phyloP scores from a whole-genome alignment of 2,888 invertebrate genomes.

The Diarsia brunnea region DNA sequence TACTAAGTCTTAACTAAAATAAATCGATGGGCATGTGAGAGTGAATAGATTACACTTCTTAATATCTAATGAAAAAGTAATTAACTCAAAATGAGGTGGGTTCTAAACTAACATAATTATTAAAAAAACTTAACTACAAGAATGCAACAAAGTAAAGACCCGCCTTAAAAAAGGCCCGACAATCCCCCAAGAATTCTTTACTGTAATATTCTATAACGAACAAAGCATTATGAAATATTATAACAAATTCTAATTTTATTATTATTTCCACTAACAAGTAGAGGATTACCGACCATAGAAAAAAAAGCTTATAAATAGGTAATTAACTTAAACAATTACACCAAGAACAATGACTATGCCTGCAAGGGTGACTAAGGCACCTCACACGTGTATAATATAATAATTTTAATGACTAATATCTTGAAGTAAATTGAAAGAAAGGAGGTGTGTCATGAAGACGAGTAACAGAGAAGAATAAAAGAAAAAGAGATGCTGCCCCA shows the following conservation, averaged over 20 bases:
- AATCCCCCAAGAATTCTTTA: neutral
- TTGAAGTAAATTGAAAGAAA: neutral
- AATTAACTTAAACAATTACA: slow-evolving; percentile 33
- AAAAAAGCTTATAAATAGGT: slow-evolving; percentile 21
- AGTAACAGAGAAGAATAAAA: too few relatives aligned
- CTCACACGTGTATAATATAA: slow-evolving; percentile 19
- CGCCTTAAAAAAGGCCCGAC: neutral
- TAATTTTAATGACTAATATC: slow-evolving; percentile 19
- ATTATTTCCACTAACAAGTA: neutral
- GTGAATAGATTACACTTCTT: neutral
- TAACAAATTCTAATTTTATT: neutral
- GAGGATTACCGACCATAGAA: slow-evolving; percentile 1
- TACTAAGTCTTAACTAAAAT: slow-evolving; percentile 13
- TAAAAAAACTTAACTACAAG: neutral
- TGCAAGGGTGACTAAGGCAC: slow-evolving; percentile 8
- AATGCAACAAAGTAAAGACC: neutral
- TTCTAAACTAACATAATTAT: neutral
- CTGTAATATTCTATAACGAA: neutral
- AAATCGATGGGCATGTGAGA: slow-evolving; percentile 4
- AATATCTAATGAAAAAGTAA: neutral
- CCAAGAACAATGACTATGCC: slow-evolving; percentile 36
- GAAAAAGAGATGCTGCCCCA: too few relatives aligned
- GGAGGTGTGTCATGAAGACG: too few relatives aligned
- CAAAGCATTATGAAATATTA: neutral
- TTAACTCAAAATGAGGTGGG: slow-evolving; percentile 14